Conservation (phyloP, 2,797 vertebrate genomes). For the Sparidentex hasta region DNA sequence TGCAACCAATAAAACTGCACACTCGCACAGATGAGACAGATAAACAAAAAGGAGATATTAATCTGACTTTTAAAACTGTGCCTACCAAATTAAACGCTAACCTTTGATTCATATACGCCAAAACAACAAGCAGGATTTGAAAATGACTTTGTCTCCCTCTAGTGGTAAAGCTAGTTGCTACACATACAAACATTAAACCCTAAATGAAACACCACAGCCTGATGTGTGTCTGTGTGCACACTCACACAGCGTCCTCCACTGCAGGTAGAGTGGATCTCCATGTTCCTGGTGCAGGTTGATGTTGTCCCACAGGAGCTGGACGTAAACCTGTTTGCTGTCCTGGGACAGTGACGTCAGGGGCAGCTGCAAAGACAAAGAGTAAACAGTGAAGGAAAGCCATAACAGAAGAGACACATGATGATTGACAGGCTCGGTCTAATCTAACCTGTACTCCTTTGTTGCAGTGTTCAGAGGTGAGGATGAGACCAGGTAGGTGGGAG, state of each 20-base stretch:
- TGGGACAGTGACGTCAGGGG: conserved; percentile 93
- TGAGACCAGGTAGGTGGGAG: conserved; percentile 94
- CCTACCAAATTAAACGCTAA: not conserved
- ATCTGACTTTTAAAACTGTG: not conserved
- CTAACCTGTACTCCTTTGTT: conserved; percentile 94
- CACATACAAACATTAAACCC: not conserved
- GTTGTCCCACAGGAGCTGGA: conserved; percentile 98
- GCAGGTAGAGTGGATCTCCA: conserved; percentile 92
- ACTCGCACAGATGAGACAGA: not conserved
- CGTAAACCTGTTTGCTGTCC: conserved; percentile 95
- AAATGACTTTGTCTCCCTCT: conserved; percentile 14
- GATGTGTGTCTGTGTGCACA: conserved; percentile 49
- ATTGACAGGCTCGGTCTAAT: accelerated
- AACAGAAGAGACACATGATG: not conserved
- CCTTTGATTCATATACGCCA: not conserved
- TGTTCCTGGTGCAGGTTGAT: conserved; percentile 95
- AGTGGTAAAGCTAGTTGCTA: conserved; percentile 5
- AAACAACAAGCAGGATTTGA: not conserved
- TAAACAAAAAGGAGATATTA: not conserved
- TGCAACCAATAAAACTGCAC: not conserved
- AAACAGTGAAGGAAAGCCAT: not conserved
- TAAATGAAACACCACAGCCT: no score
- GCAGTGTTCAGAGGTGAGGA: conserved; percentile 96
- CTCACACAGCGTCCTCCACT: conserved; percentile 95
- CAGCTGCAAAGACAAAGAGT: conserved; percentile 81